Percentiles rank a stretch among this genome's conserved stretches.
phyloP scores from a whole-genome alignment of 2,797 vertebrate genomes.

The Anisognathus igniventris region DNA sequence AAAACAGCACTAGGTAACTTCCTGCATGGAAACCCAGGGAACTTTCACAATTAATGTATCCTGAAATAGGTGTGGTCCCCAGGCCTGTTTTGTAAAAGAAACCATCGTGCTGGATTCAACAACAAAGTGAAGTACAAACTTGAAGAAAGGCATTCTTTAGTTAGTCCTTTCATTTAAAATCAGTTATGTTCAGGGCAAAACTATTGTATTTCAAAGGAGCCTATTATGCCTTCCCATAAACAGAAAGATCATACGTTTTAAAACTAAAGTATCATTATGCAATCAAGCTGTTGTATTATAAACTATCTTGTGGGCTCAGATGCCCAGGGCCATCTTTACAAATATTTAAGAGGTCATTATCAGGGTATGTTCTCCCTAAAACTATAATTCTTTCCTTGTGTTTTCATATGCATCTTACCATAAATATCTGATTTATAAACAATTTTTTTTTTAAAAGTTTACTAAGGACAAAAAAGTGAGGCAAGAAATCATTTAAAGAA shows the following conservation, averaged over 20 bases:
- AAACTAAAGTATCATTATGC: slow-evolving; percentile 68
- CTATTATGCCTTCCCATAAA: slow-evolving; percentile 67
- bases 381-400: slow-evolving; percentile 59
- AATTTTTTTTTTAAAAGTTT: not conserved
- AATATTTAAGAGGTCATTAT: slow-evolving; percentile 69
- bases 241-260: slow-evolving; percentile 67
- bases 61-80: slow-evolving; percentile 51
- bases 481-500: not conserved
- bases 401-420: slow-evolving; percentile 44
- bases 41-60: not conserved
- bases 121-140: slow-evolving; percentile 57
- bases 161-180: slow-evolving; percentile 68
- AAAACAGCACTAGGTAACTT: slow-evolving; percentile 24
- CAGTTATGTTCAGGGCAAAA: slow-evolving; percentile 65
- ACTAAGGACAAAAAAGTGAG: not conserved
- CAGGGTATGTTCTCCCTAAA: slow-evolving; percentile 58
- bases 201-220: slow-evolving; percentile 67
- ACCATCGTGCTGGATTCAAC: slow-evolving; percentile 29
- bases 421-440: slow-evolving; percentile 53
- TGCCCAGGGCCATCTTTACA: slow-evolving; percentile 68
- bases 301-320: slow-evolving; percentile 67
- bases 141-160: slow-evolving; percentile 60
- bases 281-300: slow-evolving; percentile 70
- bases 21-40: not conserved
- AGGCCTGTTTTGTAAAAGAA: slow-evolving; percentile 46